These are phyloP conservation scores for Stenolophus ochropezus DNA, from an alignment of 2,888 invertebrate species.

Conservation along the genomic window DNA sequence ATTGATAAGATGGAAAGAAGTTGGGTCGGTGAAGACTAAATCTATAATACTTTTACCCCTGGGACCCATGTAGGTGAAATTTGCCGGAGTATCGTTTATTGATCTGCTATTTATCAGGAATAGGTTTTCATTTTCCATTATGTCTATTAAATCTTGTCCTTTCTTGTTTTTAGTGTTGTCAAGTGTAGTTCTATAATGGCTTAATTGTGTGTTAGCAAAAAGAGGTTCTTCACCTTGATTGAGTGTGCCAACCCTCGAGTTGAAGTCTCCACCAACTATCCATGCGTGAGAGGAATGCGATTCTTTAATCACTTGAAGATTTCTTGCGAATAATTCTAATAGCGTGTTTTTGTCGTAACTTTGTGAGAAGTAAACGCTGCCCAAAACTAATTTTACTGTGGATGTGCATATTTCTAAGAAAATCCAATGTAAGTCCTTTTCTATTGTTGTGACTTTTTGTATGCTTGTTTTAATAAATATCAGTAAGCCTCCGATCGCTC, in stretches of 20 bases:
- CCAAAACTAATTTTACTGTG: not conserved
- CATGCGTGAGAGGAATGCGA: not conserved
- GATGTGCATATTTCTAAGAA: not conserved
- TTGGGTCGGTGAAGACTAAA: no score
- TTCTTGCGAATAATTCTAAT: not conserved
- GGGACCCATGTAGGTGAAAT: no score
- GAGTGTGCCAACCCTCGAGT: not conserved
- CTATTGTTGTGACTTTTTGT: not conserved
- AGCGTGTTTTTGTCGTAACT: not conserved
- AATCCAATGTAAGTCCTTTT: not conserved
- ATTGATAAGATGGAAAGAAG: no score
- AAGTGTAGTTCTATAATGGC: not conserved
- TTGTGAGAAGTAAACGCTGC: not conserved
- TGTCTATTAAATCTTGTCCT: not conserved
- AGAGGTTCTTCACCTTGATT: constrained; percentile 7
- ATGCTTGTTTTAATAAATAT: not conserved
- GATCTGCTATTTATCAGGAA: no score
- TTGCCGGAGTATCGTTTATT: no score
- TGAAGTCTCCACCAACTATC: not conserved
- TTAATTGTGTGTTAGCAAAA: no score
- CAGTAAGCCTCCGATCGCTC: not conserved
- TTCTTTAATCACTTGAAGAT: not conserved
- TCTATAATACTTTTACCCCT: no score
- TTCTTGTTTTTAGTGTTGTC: not conserved
- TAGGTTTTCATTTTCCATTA: no score